Percentiles rank a stretch among this genome's conserved stretches.
Conservation (phyloP, 23 tunicate species). For the Botrylloides violaceus region DNA sequence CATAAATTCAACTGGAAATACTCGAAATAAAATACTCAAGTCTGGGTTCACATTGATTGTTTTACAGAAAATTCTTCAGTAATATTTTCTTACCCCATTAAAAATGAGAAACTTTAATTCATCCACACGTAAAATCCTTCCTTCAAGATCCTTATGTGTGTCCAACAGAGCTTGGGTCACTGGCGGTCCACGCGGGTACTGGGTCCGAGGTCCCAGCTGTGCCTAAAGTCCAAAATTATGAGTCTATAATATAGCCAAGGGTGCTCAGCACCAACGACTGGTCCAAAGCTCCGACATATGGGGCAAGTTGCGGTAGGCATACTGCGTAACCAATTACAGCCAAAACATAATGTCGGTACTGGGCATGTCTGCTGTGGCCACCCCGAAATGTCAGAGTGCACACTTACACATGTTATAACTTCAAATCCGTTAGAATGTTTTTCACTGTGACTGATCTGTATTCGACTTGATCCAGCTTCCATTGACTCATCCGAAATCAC, state of each 20-base stretch:
- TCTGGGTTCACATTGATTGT: too few species aligned
- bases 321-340: too few species aligned
- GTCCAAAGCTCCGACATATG: too few species aligned
- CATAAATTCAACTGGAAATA: background rate
- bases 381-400: too few species aligned
- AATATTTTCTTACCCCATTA: constrained; percentile 32
- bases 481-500: constrained; percentile 15
- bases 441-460: constrained; percentile 45
- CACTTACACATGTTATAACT: constrained; percentile 83
- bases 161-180: constrained; percentile 47
- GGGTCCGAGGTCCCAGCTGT: constrained; percentile 65
- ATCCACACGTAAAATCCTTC: constrained; percentile 46
- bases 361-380: too few species aligned
- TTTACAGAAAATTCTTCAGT: too few species aligned
- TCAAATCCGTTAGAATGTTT: constrained; percentile 65
- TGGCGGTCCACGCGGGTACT: constrained; percentile 38
- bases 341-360: too few species aligned
- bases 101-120: constrained; percentile 58
- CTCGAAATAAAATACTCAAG: too few species aligned
- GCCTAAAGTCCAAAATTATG: constrained; percentile 61
- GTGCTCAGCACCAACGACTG: too few species aligned
- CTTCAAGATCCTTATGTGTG: constrained; percentile 64
- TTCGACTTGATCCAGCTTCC: constrained; percentile 58
- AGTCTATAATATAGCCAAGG: too few species aligned
- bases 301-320: too few species aligned